These are phyloP conservation scores for Schlechtendalia chinensis DNA, from an alignment of 1,140 invertebrate genomes.

Conservation along the genomic window DNA sequence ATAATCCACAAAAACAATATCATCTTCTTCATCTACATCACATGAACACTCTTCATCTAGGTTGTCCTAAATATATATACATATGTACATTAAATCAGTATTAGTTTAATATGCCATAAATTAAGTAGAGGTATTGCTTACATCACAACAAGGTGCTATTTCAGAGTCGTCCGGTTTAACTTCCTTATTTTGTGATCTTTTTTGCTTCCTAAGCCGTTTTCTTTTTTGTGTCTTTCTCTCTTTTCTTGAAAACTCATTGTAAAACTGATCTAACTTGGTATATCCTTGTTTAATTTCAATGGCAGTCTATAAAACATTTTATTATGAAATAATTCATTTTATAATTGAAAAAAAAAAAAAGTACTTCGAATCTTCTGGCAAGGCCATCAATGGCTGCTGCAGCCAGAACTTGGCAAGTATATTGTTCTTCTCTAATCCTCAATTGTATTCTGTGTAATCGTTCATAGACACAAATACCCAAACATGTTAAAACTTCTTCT, in stretches of 20 bases:
- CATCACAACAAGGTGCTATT: constrained; percentile 59
- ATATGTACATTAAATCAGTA: neutral
- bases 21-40: constrained; percentile 28
- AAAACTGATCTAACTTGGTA: constrained; percentile 78
- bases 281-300: constrained; percentile 85
- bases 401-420: constrained; percentile 85
- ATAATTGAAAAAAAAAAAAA: constrained; percentile 44
- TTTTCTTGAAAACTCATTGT: constrained; percentile 77
- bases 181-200: constrained; percentile 79
- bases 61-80: neutral
- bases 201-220: constrained; percentile 83
- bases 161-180: constrained; percentile 60
- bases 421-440: constrained; percentile 82
- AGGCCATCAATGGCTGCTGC: constrained; percentile 83
- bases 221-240: constrained; percentile 78
- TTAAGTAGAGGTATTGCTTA: constrained; percentile 53
- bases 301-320: constrained; percentile 63
- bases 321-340: neutral
- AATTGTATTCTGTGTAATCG: constrained; percentile 80
- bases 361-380: constrained; percentile 76
- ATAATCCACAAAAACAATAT: constrained; percentile 21
- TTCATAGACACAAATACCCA: constrained; percentile 88
- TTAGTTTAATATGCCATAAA: neutral
- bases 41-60: constrained; percentile 23
- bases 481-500: constrained; percentile 89